These are phyloP conservation scores for Mesocentrotus franciscanus DNA, from an alignment of 53 echinoderm and acorn worm species.

Conservation along the genomic window DNA sequence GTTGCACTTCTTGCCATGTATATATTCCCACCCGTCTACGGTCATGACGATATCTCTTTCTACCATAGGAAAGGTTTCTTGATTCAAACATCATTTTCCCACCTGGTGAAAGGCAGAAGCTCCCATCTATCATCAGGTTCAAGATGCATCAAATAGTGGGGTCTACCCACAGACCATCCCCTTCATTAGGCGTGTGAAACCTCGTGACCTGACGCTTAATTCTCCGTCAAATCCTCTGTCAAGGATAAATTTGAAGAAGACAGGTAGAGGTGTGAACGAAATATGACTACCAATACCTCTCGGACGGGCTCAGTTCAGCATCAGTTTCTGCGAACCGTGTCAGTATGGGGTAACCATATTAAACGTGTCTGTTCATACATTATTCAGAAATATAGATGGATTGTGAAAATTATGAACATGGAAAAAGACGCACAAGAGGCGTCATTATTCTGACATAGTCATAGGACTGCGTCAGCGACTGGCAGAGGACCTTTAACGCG, in stretches of 20 bases:
- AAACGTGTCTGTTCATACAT: too few species aligned
- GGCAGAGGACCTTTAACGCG: too few species aligned
- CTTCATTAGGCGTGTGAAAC: constrained; percentile 21
- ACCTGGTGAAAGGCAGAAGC: constrained; percentile 14
- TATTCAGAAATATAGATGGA: too few species aligned
- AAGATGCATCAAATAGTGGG: neutral
- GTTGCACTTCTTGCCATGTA: neutral
- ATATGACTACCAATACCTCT: neutral
- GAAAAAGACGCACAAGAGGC: too few species aligned
- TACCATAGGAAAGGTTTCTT: neutral
- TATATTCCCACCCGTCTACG: neutral
- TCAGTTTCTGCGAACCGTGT: neutral
- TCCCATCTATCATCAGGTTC: neutral
- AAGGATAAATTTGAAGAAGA: constrained; percentile 8
- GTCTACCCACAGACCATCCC: neutral
- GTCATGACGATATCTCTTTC: neutral
- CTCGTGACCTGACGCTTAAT: constrained; percentile 10
- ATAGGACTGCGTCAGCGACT: too few species aligned
- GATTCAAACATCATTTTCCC: constrained; percentile 10
- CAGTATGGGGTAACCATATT: too few species aligned
- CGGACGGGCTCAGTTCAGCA: neutral
- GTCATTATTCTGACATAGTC: too few species aligned
- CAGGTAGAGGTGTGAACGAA: neutral
- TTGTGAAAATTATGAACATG: too few species aligned
- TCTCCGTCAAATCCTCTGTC: neutral